These are phyloP conservation scores for Mus minutoides DNA, from an alignment of 2,797 vertebrate species.

Conservation along the genomic window DNA sequence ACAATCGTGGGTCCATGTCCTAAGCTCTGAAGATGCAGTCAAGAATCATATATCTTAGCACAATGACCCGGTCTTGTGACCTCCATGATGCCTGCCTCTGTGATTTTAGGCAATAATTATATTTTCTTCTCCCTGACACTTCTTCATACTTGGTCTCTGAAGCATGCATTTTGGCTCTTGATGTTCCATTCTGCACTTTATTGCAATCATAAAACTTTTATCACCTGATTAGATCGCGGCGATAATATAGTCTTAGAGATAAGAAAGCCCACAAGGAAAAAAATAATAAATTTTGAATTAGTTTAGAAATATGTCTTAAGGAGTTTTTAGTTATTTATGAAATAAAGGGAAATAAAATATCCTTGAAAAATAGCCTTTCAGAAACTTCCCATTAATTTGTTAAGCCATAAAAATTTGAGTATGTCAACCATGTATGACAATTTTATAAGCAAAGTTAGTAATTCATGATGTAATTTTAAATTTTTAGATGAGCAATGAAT, in stretches of 20 bases:
- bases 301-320: constrained; percentile 60
- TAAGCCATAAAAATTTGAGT: neutral
- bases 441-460: constrained; percentile 48
- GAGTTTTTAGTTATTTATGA: constrained; percentile 27
- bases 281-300: constrained; percentile 69
- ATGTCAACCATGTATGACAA: neutral
- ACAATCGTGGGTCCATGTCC: neutral
- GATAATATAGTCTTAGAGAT: constrained; percentile 52
- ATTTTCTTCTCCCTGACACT: constrained; percentile 37
- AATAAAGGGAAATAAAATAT: neutral
- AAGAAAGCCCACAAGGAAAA: constrained; percentile 67
- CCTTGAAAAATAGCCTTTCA: constrained; percentile 8
- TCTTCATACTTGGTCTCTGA: constrained; percentile 60
- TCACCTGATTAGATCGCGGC: constrained; percentile 69
- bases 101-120: constrained; percentile 44
- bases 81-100: neutral
- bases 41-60: neutral
- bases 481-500: neutral
- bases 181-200: constrained; percentile 67
- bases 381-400: constrained; percentile 17
- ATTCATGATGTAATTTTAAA: neutral
- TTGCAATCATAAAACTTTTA: constrained; percentile 71
- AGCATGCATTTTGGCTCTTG: constrained; percentile 44
- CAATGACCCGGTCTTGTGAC: neutral
- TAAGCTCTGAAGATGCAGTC: neutral